Evolutionary conservation across 2,888 invertebrate species (phyloP), one percentile per base, ranked within the genome.

Genomic region (Chydorus sphaericus): DNA sequence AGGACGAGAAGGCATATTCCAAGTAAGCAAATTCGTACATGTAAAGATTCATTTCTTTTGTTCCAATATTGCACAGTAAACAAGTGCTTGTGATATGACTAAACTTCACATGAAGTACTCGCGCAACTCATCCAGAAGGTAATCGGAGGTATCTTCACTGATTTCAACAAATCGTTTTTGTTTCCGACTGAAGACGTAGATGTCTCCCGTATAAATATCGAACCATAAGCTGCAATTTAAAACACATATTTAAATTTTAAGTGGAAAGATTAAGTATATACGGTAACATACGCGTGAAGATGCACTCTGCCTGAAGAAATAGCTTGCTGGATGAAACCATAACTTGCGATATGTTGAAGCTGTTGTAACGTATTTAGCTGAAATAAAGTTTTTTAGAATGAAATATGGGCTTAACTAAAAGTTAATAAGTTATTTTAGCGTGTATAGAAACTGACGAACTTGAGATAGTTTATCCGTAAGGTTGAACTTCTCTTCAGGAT

Each of bases 181-280:
- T 29, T 83, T 80, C 63, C 92, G 77, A 67, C 91, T 92, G 67
- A 96, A 96, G 70, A 88, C 90, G 69, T 89, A 91, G 65, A 96
- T 87, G 69, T 94, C 91, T 0, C 93, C 96, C 0, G 91, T 90
- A 68, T 93, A 93, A 68, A 97, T 90, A 69, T 96, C 96, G 69
- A 96, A 94, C 96, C 96, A 97, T 37, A 97, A 73, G 26, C 44
- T 44, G n/a, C 3, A 20, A n/a, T 44, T 44, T 2, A 23, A 26
- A 26, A 26, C 33, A 33, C 33, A 33, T 14, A 14, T 10, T 10
- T n/a, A 2, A 16, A 18, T 14, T 11, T 26, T 23, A 44, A 23
- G 23, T 18, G 38, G 18, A 16, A 44, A 26, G 14, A 14, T 44
- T 44, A 5, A 6, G 28, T 44, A 4, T 26, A 44, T 44, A n/a